These are phyloP conservation scores for Andrena cerasifolii DNA, from an alignment of 1,140 invertebrate genomes.

Conservation along the genomic window DNA sequence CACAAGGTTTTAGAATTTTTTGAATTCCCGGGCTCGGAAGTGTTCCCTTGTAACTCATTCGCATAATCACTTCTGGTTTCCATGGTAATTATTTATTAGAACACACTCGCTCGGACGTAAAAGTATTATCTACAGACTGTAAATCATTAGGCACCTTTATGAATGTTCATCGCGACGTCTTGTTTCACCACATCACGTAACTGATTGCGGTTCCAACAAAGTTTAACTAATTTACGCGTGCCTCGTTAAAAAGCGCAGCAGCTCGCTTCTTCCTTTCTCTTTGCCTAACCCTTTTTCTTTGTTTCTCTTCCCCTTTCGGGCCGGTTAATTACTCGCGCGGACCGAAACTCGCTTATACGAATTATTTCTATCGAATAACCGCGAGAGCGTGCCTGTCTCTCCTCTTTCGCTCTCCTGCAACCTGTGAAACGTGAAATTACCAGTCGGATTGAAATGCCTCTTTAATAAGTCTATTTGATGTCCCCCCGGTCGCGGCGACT, in stretches of 20 bases:
- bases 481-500: constrained; percentile 15
- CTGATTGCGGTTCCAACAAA: constrained; percentile 38
- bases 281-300: background rate
- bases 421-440: constrained; percentile 32
- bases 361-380: constrained; percentile 29
- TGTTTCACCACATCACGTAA: background rate
- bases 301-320: background rate
- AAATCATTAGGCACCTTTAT: constrained; percentile 25
- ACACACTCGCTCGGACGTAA: too few relatives aligned
- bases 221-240: constrained; percentile 37
- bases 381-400: background rate
- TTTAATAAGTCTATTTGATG: constrained; percentile 44
- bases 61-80: too few relatives aligned
- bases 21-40: too few relatives aligned
- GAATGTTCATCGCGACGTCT: constrained; percentile 34
- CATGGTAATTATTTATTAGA: too few relatives aligned
- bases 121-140: too few relatives aligned
- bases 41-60: too few relatives aligned
- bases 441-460: constrained; percentile 40
- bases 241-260: constrained; percentile 4
- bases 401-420: background rate
- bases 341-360: constrained; percentile 10
- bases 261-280: background rate
- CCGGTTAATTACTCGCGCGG: constrained; percentile 18
- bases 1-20: too few relatives aligned